phyloP scores from a whole-genome alignment of 2,797 vertebrate species.

The Cyclura pinguis region DNA sequence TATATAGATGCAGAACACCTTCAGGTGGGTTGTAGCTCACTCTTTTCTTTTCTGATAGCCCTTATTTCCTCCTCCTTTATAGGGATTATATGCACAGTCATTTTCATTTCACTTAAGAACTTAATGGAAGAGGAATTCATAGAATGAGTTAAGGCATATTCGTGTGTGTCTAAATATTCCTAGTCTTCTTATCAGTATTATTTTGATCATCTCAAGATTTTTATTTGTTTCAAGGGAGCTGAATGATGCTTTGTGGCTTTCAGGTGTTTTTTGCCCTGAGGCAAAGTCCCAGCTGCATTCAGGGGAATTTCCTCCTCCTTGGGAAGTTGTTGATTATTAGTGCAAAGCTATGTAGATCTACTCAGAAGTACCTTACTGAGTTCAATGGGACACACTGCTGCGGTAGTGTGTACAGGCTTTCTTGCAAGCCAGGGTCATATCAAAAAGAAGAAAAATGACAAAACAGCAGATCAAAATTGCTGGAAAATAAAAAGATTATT shows the following conservation, averaged over 20 bases:
- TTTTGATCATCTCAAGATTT: not conserved
- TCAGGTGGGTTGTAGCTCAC: not conserved
- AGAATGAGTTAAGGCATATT: not conserved
- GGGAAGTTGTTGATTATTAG: not conserved
- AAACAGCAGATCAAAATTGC: not conserved
- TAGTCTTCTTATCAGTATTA: not conserved
- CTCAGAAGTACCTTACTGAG: not conserved
- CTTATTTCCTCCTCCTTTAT: not conserved
- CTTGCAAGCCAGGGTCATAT: not conserved
- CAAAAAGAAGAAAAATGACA: not conserved
- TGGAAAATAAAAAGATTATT: not conserved
- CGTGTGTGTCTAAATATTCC: not conserved
- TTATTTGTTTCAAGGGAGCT: not conserved
- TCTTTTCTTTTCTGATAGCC: not conserved
- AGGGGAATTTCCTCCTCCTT: not conserved
- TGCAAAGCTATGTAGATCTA: not conserved
- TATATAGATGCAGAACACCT: not conserved
- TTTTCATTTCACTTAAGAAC: not conserved
- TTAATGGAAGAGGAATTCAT: not conserved
- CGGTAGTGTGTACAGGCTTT: not conserved
- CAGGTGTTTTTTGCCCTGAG: not conserved
- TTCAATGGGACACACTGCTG: not conserved
- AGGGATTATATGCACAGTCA: not conserved
- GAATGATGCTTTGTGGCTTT: not conserved
- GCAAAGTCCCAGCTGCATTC: not conserved